phyloP scores from a whole-genome alignment of 2,797 vertebrate species.

The Hylomyscus alleni region DNA sequence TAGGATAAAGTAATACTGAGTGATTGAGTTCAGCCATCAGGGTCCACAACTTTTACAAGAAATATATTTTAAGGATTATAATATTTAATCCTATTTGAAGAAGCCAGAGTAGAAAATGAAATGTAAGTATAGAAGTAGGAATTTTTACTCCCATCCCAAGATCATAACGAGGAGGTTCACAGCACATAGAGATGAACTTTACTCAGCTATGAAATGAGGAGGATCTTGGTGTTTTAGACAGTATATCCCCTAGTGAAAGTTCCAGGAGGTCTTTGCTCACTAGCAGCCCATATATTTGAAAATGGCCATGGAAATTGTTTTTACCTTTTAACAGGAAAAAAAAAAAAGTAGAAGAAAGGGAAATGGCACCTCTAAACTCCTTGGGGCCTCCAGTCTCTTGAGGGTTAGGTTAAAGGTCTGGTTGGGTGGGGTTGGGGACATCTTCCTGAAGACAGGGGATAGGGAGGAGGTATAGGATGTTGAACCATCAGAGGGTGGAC shows the following conservation, averaged over 20 bases:
- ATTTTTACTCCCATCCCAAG: neutral
- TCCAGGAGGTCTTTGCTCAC: rapidly evolving
- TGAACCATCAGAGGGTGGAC: too few relatives aligned
- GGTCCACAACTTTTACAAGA: neutral
- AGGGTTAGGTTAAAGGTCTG: too few relatives aligned
- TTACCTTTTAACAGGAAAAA: neutral
- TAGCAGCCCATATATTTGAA: neutral
- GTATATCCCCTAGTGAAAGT: too few relatives aligned
- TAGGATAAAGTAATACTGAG: neutral
- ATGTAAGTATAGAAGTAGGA: neutral
- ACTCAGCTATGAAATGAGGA: neutral
- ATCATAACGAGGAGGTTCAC: neutral
- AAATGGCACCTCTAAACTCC: too few relatives aligned
- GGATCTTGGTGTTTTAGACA: neutral
- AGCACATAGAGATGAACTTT: neutral
- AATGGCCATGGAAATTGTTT: neutral
- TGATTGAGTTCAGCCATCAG: neutral
- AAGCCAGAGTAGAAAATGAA: neutral
- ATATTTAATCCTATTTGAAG: neutral
- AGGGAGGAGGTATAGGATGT: too few relatives aligned
- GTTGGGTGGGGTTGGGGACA: too few relatives aligned
- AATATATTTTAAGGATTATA: neutral
- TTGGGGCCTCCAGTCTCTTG: too few relatives aligned
- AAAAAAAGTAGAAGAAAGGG: neutral
- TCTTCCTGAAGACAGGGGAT: too few relatives aligned